Evolutionary conservation across 2,113 vertebrate genomes (phyloP).

Genomic region (Urocolius indicus): DNA sequence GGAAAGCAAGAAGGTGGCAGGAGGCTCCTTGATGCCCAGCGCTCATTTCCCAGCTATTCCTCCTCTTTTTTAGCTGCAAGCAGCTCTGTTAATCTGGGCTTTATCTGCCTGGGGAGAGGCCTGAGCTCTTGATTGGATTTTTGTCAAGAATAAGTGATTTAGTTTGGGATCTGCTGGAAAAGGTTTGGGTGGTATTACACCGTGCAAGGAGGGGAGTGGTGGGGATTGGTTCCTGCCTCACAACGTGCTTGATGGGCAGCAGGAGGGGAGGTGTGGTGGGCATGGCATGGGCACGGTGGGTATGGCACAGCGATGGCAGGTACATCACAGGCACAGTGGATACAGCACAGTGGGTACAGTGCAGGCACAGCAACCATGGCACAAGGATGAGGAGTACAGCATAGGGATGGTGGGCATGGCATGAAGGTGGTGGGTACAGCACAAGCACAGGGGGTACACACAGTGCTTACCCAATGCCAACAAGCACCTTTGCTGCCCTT

Average conservation of each 20-base stretch:
- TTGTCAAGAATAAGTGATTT: constrained; percentile 82
- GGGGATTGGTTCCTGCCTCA: constrained; percentile 70
- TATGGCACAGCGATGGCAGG: fast-evolving
- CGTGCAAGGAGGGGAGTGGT: constrained; percentile 16
- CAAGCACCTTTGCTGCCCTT: no score
- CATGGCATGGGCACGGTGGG: no score
- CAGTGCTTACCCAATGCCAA: not conserved
- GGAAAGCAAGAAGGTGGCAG: constrained; percentile 76
- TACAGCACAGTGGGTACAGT: not conserved
- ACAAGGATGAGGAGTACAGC: not conserved
- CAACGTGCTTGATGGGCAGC: constrained; percentile 59
- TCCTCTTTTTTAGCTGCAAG: not conserved
- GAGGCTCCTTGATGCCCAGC: constrained; percentile 52
- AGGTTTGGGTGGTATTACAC: constrained; percentile 69
- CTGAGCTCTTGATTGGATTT: constrained; percentile 85
- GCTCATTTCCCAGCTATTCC: constrained; percentile 71
- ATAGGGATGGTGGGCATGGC: not conserved
- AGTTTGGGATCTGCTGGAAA: constrained; percentile 76
- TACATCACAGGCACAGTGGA: not conserved
- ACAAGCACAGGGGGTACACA: no score
- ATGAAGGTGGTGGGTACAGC: fast-evolving
- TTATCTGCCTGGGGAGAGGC: constrained; percentile 81
- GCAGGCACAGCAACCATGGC: not conserved
- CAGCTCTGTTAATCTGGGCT: constrained; percentile 79
- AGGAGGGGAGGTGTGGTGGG: not conserved